Evolutionary conservation across 2,113 vertebrate genomes (phyloP).

Genomic region (Nerophis ophidion): DNA sequence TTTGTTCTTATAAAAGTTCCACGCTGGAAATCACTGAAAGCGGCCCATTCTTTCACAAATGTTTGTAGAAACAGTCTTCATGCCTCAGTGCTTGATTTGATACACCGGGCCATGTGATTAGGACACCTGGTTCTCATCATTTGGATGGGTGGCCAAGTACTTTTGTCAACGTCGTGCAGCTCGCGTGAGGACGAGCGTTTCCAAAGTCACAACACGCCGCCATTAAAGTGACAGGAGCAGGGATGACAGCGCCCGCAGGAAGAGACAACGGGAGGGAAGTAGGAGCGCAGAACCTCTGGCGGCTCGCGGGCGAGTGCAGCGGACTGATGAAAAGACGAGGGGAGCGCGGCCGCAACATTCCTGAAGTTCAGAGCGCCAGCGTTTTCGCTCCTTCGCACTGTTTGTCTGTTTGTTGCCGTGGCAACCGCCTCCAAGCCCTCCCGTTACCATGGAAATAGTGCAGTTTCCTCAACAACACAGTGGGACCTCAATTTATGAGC

Average conservation of each 20-base stretch:
- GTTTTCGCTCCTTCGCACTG: conserved; percentile 47
- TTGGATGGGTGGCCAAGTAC: too few relatives aligned
- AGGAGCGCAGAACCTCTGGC: conserved; percentile 34
- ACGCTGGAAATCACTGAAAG: too few relatives aligned
- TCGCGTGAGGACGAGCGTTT: background rate
- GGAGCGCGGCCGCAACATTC: conserved; percentile 18
- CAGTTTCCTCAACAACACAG: too few relatives aligned
- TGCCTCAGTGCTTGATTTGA: too few relatives aligned
- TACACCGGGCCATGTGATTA: too few relatives aligned
- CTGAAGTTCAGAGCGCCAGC: conserved; percentile 58
- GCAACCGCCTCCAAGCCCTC: too few relatives aligned
- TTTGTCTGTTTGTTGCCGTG: conserved; percentile 33
- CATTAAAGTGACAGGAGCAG: conserved; percentile 15
- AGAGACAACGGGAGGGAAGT: conserved; percentile 11
- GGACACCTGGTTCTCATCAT: too few relatives aligned
- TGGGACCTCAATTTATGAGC: too few relatives aligned
- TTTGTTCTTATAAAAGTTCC: too few relatives aligned
- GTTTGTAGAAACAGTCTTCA: too few relatives aligned
- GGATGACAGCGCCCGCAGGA: conserved; percentile 14
- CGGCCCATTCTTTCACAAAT: too few relatives aligned
- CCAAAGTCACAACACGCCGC: conserved; percentile 5
- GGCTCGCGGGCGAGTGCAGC: conserved; percentile 45
- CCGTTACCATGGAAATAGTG: too few relatives aligned
- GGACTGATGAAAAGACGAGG: conserved; percentile 38
- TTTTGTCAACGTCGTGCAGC: background rate